These are phyloP conservation scores for Etheostoma spectabile DNA, from an alignment of 2,113 vertebrate species.

Conservation along the genomic window DNA sequence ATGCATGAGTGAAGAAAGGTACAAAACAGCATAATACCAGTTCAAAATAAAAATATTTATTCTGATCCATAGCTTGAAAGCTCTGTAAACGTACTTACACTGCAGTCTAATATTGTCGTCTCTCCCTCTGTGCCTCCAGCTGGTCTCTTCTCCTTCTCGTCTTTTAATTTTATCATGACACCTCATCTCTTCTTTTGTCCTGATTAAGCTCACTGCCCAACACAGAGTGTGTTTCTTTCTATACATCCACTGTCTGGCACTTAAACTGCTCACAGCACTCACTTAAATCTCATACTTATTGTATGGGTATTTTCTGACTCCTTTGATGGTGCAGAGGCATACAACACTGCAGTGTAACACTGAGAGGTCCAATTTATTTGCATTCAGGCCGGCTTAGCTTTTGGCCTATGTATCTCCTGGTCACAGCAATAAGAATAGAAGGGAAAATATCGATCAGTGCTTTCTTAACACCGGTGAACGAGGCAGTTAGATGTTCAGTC, in stretches of 20 bases:
- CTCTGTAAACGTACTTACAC: conserved; percentile 29
- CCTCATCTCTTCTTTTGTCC: conserved; percentile 15
- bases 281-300: conserved; percentile 40
- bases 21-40: neutral
- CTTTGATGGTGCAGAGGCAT: neutral
- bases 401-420: conserved; percentile 42
- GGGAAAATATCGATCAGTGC: conserved; percentile 44
- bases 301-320: conserved; percentile 34
- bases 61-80: conserved; percentile 22
- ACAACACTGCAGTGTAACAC: conserved; percentile 7
- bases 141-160: conserved; percentile 26
- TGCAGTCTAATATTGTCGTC: conserved; percentile 11
- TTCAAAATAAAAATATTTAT: neutral
- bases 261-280: conserved; percentile 15
- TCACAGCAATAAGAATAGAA: conserved; percentile 40
- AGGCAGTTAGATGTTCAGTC: conserved; percentile 32
- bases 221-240: conserved; percentile 1
- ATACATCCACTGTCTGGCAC: neutral
- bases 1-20: neutral
- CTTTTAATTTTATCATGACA: conserved; percentile 31
- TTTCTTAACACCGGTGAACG: conserved; percentile 22
- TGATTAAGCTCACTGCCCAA: neutral
- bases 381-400: conserved; percentile 34
- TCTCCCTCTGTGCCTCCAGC: conserved; percentile 20
- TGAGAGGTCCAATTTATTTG: conserved; percentile 29